These are phyloP conservation scores for Molorchus minor DNA, from an alignment of 2,888 invertebrate genomes.

Conservation along the genomic window DNA sequence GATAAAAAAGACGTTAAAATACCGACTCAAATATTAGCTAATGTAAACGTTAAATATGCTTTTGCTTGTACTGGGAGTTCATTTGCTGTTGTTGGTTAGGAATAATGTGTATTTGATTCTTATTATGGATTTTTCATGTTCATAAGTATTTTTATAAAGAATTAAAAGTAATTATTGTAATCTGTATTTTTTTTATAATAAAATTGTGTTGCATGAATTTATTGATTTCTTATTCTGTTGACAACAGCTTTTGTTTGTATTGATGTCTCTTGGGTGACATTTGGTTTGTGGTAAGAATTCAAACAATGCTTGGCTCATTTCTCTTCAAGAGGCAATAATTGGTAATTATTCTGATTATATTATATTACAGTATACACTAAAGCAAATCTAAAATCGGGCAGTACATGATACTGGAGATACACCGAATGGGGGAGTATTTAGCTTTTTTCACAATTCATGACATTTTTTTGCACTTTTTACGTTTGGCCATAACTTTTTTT, in stretches of 20 bases:
- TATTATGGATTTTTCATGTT: slow-evolving; percentile 52
- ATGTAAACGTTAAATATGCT: slow-evolving; percentile 56
- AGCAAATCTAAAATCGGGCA: no score
- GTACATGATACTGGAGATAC: no score
- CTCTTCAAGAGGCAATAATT: slow-evolving; percentile 52
- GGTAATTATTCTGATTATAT: slow-evolving; percentile 51
- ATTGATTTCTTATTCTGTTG: slow-evolving; percentile 41
- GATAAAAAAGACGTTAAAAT: slow-evolving; percentile 61
- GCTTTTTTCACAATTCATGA: no score
- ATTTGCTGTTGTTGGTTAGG: slow-evolving; percentile 64
- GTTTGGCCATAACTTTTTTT: no score
- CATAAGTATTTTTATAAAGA: slow-evolving; percentile 60
- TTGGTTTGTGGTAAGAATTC: slow-evolving; percentile 25
- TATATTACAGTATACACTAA: no score
- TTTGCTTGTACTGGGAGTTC: slow-evolving; percentile 66
- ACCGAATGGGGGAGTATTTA: no score
- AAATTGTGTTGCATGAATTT: slow-evolving; percentile 54
- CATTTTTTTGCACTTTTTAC: no score
- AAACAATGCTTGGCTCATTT: slow-evolving; percentile 56
- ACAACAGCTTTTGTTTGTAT: slow-evolving; percentile 47
- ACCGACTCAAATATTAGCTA: slow-evolving; percentile 61
- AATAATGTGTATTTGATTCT: slow-evolving; percentile 44
- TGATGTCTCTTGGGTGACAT: slow-evolving; percentile 29
- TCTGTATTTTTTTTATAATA: slow-evolving; percentile 51
- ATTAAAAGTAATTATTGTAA: slow-evolving; percentile 47